Evolutionary conservation across 2,113 vertebrate genomes (phyloP), one percentile per base, ranked within the genome.

Genomic region (Electrona antarctica): DNA sequence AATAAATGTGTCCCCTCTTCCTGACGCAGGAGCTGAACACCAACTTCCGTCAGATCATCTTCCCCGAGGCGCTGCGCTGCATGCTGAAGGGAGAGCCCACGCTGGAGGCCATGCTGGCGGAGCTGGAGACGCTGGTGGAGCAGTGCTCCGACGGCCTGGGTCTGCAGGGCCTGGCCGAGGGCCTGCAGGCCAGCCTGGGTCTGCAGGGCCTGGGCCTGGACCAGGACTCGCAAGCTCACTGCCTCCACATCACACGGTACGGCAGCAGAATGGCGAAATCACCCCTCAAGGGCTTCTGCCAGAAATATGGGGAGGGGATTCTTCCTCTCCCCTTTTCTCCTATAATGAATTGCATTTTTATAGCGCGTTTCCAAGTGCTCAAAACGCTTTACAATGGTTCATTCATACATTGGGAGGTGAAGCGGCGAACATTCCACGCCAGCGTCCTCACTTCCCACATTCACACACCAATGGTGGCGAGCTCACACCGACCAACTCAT

Each of bases 21-120:
- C 60, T 61, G 13, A 8, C 72, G 4, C 78, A 99, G 98, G 98
- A 99, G 69, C 87, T 99, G 82, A 99, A 99, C 91, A 95, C 96
- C 67, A 99, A 99, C 90, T 99, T 99, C 90, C 94, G 95, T 65
- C 97, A 99, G 94, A 99, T 99, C 77, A 99, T 99, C 89, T 98
- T 98, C 60, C 98, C 97, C 4, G 98, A 99, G 89, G 97, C 98
- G 0, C 93, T 99, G 48, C 93, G 97, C 69, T 99, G 97, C 67
- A 94, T 98, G 87, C 94, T 98, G 78, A 98, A 98, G 84, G 97
- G 95, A 29, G 98, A 99, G 71, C 94, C 94, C 71, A 99, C 97
- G 0, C 92, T 99, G 85, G 96, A 98, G 89, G 90, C 89, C 72
- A 98, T 99, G 97, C 88, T 99, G 69, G 89, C 92, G 3, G 97